Evolutionary conservation across 2,797 vertebrate genomes (phyloP), one percentile per base, ranked within the genome.

Genomic region (Acanthornis magna): DNA sequence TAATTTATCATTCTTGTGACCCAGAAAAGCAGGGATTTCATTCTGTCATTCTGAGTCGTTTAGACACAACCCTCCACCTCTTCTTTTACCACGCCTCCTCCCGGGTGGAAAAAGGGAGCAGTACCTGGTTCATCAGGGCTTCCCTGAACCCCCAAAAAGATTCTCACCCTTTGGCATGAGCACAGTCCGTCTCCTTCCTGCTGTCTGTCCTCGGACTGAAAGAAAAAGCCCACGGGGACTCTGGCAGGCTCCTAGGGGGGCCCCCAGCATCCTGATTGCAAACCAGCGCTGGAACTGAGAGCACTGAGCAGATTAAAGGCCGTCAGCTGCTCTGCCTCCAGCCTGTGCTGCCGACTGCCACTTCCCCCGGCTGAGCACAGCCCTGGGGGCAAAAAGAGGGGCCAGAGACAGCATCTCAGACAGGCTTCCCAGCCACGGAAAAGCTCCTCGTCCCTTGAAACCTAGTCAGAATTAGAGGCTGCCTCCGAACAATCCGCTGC

Each of bases 301-400:
- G 51, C 50, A 32, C 27, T 18, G 29, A 84, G 6, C 7, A 10
- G 25, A 88, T 84, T 66, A 81, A n/a, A 85, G 8, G 8, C 48
- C 8, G 1, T 32, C 32, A 48, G 30, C 10, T 11, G 50, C 0
- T 0, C 55, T 55, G 45, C 26, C 3, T 0, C 38, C 55, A 19
- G 12, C 27, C 65, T 85, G 62, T 0, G 1, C 6, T 60, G 78
- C 48, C 9, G 38, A 22, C 54, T 73, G 58, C 58, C 19, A 1
- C 71, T 85, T 94, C 13, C 85, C 34, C 30, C 0, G 1, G 30
- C 61, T 68, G 36, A 10, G 72, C 7, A 2, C 17, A 18, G 30
- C 60, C 79, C 48, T 89, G 75, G 68, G 51, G 81, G 57, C 0
- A 0, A 29, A 29, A 75, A 87, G 16, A 36, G 2, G 65, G 87